Conservation (phyloP, 2,888 invertebrate genomes). For the Meliscaeva auricollis region DNA sequence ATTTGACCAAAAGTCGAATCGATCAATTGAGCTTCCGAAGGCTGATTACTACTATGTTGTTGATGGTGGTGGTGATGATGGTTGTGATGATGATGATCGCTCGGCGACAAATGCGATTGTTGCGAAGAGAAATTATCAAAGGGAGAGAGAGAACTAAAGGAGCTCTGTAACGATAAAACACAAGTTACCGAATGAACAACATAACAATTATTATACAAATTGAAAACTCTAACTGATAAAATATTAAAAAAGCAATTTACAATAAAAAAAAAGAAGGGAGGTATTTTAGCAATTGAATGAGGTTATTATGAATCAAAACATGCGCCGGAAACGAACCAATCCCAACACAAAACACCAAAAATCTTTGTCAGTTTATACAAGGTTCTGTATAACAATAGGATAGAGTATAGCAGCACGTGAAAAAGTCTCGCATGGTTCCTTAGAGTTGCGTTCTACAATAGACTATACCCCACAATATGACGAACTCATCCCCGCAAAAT, state of each 20-base stretch:
- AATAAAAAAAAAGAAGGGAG: slow-evolving; percentile 56
- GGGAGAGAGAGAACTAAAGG: slow-evolving; percentile 84
- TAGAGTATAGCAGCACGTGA: slow-evolving; percentile 23
- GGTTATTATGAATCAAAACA: slow-evolving; percentile 51
- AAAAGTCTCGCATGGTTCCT: not conserved
- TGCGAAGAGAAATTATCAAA: slow-evolving; percentile 84
- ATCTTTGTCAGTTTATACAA: slow-evolving; percentile 13
- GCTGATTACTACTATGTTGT: slow-evolving; percentile 36
- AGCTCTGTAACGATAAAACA: slow-evolving; percentile 82
- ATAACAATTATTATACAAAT: slow-evolving; percentile 31
- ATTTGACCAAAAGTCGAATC: slow-evolving; percentile 80
- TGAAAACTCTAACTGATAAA: slow-evolving; percentile 51
- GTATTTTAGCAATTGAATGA: slow-evolving; percentile 38
- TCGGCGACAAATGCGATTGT: slow-evolving; percentile 78
- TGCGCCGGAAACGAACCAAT: slow-evolving; percentile 72
- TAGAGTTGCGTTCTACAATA: not conserved
- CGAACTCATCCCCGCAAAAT: slow-evolving; percentile 45
- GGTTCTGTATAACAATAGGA: slow-evolving; percentile 5
- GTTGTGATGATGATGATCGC: slow-evolving; percentile 64
- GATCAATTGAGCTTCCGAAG: slow-evolving; percentile 79
- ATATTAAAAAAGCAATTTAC: slow-evolving; percentile 53
- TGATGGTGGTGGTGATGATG: slow-evolving; percentile 48
- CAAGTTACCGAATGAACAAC: slow-evolving; percentile 68
- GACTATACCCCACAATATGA: slow-evolving; percentile 20
- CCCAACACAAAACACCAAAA: slow-evolving; percentile 22